These are phyloP conservation scores for Heliconius eleuchia DNA, from an alignment of 1,140 invertebrate genomes.

Conservation along the genomic window DNA sequence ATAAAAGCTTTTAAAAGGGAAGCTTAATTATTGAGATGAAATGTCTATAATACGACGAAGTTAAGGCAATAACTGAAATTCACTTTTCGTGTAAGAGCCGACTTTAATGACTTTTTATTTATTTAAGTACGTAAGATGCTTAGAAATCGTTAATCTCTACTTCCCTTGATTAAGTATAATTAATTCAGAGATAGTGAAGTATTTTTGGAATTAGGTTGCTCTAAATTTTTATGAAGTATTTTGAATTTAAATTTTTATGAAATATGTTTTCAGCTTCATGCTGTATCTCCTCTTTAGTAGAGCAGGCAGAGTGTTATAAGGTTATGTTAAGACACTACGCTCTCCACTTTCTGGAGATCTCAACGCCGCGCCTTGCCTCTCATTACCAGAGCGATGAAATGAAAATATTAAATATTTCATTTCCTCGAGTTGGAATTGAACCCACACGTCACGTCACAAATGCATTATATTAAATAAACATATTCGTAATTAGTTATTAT, in stretches of 20 bases:
- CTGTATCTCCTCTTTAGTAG: no score
- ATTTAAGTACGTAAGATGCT: conserved; percentile 5
- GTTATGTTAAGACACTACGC: no score
- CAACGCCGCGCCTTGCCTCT: no score
- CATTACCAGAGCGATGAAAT: no score
- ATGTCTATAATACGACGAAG: not conserved
- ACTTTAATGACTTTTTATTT: conserved; percentile 21
- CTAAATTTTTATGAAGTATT: no score
- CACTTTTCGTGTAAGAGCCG: not conserved
- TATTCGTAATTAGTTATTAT: not conserved
- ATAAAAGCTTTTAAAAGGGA: not conserved
- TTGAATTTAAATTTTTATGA: no score
- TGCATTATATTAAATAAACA: not conserved
- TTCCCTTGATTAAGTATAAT: not conserved
- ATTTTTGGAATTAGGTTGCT: not conserved
- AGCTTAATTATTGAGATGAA: not conserved
- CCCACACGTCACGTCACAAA: no score
- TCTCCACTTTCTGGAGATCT: no score
- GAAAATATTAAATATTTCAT: no score
- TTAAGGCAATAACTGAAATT: conserved; percentile 7
- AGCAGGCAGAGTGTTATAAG: no score
- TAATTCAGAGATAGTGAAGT: not conserved
- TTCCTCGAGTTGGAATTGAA: no score
- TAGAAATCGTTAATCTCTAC: conserved; percentile 18
- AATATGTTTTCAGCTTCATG: no score